phyloP scores from a whole-genome alignment of 2,797 vertebrate genomes.

The Malacoraja senta region DNA sequence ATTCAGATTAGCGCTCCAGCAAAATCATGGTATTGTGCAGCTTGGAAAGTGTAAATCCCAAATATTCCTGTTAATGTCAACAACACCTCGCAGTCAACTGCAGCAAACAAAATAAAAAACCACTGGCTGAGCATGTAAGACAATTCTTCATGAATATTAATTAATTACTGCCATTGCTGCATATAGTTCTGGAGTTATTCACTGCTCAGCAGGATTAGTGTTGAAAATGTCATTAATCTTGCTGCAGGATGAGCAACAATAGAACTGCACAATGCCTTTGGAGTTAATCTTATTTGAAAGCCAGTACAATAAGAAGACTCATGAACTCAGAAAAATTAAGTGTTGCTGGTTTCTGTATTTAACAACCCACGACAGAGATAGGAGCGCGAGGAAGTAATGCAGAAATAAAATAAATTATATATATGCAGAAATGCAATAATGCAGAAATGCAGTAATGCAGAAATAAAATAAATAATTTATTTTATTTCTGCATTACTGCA shows the following conservation, averaged over 20 bases:
- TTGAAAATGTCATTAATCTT: constrained; percentile 6
- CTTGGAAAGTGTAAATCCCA: not conserved
- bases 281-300: constrained; percentile 9
- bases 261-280: not conserved
- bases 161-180: not conserved
- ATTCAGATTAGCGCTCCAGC: not conserved
- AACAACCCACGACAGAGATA: not conserved
- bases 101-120: not conserved
- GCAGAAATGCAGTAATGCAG: no score
- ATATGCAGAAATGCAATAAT: no score
- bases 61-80: not conserved
- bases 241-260: not conserved
- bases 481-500: no score
- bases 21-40: not conserved
- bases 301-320: not conserved
- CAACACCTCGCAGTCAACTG: not conserved
- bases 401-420: not conserved
- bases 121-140: not conserved
- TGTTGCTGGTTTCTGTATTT: not conserved
- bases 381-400: not conserved
- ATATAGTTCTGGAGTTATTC: not conserved
- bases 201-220: not conserved
- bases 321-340: not conserved
- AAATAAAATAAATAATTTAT: no score
- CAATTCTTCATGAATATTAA: not conserved